phyloP scores from a whole-genome alignment of 2,113 vertebrate genomes.

The Tragulus kanchil region DNA sequence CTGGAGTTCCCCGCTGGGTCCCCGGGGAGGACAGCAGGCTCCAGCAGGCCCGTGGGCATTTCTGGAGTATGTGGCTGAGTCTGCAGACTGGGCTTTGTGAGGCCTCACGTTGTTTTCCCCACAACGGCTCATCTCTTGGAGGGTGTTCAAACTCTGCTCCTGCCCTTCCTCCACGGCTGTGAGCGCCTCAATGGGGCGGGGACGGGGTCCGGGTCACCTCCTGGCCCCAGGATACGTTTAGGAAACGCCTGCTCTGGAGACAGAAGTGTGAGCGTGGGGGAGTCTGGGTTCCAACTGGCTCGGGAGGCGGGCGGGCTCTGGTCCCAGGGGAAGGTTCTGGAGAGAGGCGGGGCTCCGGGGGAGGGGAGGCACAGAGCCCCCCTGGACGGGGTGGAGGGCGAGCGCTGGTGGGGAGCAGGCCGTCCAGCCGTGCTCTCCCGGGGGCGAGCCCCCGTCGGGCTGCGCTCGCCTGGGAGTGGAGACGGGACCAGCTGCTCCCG shows the following conservation, averaged over 20 bases:
- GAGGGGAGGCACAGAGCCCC: accelerated
- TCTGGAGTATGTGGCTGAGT: accelerated
- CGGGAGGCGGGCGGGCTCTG: accelerated
- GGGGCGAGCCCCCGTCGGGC: accelerated
- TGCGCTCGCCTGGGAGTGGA: accelerated
- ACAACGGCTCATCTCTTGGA: background rate
- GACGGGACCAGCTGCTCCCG: background rate
- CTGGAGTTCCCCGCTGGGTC: accelerated
- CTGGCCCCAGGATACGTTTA: background rate
- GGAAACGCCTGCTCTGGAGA: background rate
- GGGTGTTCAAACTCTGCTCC: background rate
- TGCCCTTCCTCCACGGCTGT: accelerated
- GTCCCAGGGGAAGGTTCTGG: background rate
- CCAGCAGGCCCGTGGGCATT: accelerated
- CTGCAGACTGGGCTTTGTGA: accelerated
- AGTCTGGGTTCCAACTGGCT: background rate
- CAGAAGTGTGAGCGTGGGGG: background rate
- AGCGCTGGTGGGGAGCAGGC: too few species aligned
- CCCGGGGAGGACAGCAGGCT: accelerated
- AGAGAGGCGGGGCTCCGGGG: too few species aligned
- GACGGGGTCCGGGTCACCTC: too few species aligned
- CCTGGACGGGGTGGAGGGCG: accelerated
- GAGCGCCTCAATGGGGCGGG: background rate
- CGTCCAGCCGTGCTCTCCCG: too few species aligned
- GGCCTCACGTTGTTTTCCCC: accelerated